Conservation (phyloP, 2,797 vertebrate species). For the Gobio occitaniae region DNA sequence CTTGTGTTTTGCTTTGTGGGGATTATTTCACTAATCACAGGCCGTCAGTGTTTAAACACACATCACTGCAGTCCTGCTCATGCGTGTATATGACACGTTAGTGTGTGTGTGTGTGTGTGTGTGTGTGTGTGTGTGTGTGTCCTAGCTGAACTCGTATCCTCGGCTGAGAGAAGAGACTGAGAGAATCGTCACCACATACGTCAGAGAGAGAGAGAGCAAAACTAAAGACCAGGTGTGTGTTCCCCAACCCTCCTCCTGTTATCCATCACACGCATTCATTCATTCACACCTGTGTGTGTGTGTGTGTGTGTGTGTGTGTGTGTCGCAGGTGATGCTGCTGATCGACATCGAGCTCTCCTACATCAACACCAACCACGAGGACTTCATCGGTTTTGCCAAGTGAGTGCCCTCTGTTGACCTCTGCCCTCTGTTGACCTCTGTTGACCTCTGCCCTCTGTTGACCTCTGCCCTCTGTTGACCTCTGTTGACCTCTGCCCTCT, state of each 20-base stretch:
- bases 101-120: background rate
- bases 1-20: conserved; percentile 22
- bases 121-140: conserved; percentile 16
- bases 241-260: background rate
- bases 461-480: background rate
- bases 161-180: conserved; percentile 34
- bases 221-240: conserved; percentile 13
- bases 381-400: conserved; percentile 99
- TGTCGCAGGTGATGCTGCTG: conserved; percentile 88
- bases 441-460: conserved; percentile 29
- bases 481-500: background rate
- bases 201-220: conserved; percentile 24
- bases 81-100: background rate
- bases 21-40: background rate
- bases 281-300: conserved; percentile 63
- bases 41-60: background rate
- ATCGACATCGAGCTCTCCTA: conserved; percentile 98
- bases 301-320: conserved; percentile 78
- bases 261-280: too few relatives aligned
- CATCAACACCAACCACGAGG: conserved; percentile 99
- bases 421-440: background rate
- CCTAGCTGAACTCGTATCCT: conserved; percentile 42
- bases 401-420: conserved; percentile 72
- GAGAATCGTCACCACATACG: conserved; percentile 22
- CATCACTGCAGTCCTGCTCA: background rate